Conservation (phyloP, 2,797 vertebrate genomes). For the Tangara arthus region DNA sequence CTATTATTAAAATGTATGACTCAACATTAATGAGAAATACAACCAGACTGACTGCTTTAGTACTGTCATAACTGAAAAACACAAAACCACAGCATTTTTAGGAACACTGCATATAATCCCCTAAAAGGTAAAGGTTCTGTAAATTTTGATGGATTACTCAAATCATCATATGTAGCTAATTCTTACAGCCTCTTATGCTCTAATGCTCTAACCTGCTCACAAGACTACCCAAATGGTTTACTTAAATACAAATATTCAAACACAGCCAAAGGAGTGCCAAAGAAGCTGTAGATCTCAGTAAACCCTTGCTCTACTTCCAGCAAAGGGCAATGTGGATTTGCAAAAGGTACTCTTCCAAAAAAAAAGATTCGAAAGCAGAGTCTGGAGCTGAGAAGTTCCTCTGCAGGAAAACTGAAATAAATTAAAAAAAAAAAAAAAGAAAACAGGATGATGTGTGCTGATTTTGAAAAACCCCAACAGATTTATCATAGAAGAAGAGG, state of each 20-base stretch:
- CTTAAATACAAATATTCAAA: background rate
- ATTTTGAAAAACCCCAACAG: background rate
- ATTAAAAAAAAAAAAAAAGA: background rate
- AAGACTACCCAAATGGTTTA: background rate
- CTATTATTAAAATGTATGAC: slow-evolving; percentile 26
- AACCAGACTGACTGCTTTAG: background rate
- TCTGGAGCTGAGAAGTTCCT: background rate
- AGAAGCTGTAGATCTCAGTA: background rate
- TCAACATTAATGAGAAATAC: slow-evolving; percentile 21
- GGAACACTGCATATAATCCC: background rate
- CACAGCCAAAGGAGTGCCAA: background rate
- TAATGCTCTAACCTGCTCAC: background rate
- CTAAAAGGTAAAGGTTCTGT: slow-evolving; percentile 11
- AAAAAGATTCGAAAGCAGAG: background rate
- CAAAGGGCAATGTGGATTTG: background rate
- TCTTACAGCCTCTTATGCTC: background rate
- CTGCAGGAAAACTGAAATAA: background rate
- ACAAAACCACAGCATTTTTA: background rate
- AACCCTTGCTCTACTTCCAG: background rate
- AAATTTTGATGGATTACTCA: background rate
- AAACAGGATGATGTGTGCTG: background rate
- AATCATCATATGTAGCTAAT: background rate
- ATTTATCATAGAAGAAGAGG: background rate
- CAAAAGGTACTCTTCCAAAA: background rate
- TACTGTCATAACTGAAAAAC: background rate